phyloP scores from a whole-genome alignment of 2,888 invertebrate species.

The Agrochola circellaris region DNA sequence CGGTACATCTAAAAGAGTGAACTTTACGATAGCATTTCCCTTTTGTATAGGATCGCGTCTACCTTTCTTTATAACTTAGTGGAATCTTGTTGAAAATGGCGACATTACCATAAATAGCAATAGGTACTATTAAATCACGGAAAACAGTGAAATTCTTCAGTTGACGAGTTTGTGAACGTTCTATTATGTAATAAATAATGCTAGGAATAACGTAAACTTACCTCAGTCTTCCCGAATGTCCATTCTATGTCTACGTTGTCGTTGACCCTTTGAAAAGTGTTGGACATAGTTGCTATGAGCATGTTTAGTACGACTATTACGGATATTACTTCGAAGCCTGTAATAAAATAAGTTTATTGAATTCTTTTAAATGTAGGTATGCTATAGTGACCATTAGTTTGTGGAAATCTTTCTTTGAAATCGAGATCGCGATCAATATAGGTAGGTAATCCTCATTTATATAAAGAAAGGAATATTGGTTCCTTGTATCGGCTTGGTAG shows the following conservation, averaged over 20 bases:
- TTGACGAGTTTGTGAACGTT: constrained; percentile 4
- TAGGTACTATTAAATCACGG: constrained; percentile 6
- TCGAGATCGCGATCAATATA: background rate
- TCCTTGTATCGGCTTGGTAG: background rate
- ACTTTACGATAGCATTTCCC: constrained; percentile 25
- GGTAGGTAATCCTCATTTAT: background rate
- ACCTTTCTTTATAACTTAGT: constrained; percentile 18
- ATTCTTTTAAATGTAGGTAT: background rate
- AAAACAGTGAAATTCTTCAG: constrained; percentile 13
- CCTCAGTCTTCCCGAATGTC: constrained; percentile 94
- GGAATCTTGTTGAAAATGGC: constrained; percentile 26
- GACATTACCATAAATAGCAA: constrained; percentile 18
- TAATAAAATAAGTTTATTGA: constrained; percentile 64
- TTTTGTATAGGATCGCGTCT: constrained; percentile 15
- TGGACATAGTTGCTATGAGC: constrained; percentile 95
- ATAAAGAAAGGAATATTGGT: background rate
- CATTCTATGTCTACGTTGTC: constrained; percentile 94
- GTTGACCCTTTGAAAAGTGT: constrained; percentile 93
- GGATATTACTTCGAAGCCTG: constrained; percentile 92
- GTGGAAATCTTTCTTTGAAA: background rate
- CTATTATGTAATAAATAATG: constrained; percentile 7
- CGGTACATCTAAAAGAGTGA: constrained; percentile 16
- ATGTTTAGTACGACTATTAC: constrained; percentile 94
- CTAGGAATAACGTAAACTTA: constrained; percentile 54
- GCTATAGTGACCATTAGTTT: background rate